Evolutionary conservation across 1,140 invertebrate genomes (phyloP).

Genomic region (Drosophila elegans): DNA sequence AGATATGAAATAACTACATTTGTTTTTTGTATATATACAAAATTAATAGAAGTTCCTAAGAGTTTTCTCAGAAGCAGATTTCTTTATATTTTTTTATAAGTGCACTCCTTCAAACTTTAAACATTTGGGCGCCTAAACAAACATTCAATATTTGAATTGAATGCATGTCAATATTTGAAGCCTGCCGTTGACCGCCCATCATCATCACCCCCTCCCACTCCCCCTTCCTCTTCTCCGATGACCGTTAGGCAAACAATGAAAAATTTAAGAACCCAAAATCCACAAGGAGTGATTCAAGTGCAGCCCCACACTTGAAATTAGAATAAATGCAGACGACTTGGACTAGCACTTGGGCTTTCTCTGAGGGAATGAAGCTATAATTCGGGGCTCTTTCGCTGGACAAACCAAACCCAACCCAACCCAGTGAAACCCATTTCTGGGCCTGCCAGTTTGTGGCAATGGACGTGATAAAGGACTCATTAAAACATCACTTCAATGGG

Average conservation of each 20-base stretch:
- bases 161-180: conserved; percentile 75
- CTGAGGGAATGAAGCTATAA: conserved; percentile 78
- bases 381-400: conserved; percentile 44
- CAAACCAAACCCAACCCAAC: conserved; percentile 9
- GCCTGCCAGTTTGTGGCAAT: conserved; percentile 42
- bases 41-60: too few species aligned
- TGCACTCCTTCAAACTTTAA: neutral
- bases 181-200: conserved; percentile 10
- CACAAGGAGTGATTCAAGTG: conserved; percentile 52
- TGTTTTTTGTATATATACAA: too few species aligned
- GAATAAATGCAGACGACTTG: conserved; percentile 63
- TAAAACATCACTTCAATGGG: conserved; percentile 82
- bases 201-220: neutral
- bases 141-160: conserved; percentile 60
- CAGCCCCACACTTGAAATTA: conserved; percentile 64
- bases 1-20: too few species aligned
- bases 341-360: conserved; percentile 13
- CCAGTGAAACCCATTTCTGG: conserved; percentile 41
- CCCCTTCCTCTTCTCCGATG: neutral
- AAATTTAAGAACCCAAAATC: conserved; percentile 25
- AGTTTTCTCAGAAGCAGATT: neutral
- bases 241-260: conserved; percentile 65
- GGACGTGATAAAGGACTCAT: conserved; percentile 82
- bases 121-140: conserved; percentile 64
- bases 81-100: neutral